Conservation (phyloP, 1,140 invertebrate genomes). For the Eriocheir sinensis region DNA sequence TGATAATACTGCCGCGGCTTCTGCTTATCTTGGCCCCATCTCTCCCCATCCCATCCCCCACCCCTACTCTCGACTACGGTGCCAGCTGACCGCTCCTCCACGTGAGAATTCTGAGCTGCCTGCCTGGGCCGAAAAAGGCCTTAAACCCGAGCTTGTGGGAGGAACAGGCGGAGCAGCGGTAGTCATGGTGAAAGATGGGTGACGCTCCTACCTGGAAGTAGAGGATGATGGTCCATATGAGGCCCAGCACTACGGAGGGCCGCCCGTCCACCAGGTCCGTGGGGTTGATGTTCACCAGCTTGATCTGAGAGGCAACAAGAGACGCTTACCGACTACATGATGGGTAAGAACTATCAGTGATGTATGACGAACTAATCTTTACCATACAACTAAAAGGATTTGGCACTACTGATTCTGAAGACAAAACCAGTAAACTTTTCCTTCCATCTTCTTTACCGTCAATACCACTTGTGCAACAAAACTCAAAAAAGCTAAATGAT, state of each 20-base stretch:
- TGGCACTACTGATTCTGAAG: too few relatives aligned
- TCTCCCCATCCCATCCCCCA: neutral
- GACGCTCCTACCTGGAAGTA: conserved; percentile 96
- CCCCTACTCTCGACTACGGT: neutral
- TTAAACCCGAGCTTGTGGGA: conserved; percentile 59
- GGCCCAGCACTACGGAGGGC: conserved; percentile 97
- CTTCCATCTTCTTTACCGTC: too few relatives aligned
- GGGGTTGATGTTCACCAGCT: conserved; percentile 99
- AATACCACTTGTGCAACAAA: too few relatives aligned
- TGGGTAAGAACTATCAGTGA: too few relatives aligned
- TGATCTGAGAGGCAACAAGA: conserved; percentile 92
- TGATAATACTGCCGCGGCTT: too few relatives aligned
- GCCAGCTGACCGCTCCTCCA: conserved; percentile 41
- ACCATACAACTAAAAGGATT: too few relatives aligned
- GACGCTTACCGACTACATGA: too few relatives aligned
- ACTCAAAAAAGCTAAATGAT: neutral
- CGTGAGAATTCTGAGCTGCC: conserved; percentile 35
- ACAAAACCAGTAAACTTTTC: too few relatives aligned
- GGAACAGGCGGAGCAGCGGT: conserved; percentile 47
- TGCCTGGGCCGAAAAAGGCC: conserved; percentile 38
- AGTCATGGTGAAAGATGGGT: conserved; percentile 61
- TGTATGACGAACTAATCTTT: too few relatives aligned
- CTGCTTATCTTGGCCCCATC: neutral
- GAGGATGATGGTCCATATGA: conserved; percentile 99
- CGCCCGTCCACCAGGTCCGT: conserved; percentile 98